Evolutionary conservation across 1,140 invertebrate genomes (phyloP).

Genomic region (Drosophila leontia): DNA sequence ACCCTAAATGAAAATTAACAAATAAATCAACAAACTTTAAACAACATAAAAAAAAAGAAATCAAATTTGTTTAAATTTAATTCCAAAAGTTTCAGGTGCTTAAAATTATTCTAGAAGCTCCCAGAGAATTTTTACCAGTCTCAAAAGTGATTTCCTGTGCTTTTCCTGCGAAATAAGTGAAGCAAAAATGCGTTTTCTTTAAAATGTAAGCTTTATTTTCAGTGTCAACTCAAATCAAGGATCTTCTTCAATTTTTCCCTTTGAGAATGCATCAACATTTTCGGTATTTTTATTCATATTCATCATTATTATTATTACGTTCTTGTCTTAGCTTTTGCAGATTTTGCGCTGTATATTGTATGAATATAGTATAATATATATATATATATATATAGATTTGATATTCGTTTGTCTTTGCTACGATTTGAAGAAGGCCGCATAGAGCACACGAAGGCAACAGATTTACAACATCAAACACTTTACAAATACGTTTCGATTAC

Average conservation of each 20-base stretch:
- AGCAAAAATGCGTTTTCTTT: background rate
- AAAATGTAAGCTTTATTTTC: slow-evolving; percentile 43
- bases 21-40: background rate
- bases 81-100: background rate
- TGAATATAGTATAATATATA: slow-evolving; percentile 46
- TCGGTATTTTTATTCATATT: slow-evolving; percentile 5
- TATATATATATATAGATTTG: slow-evolving; percentile 51
- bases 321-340: slow-evolving; percentile 12
- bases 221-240: slow-evolving; percentile 23
- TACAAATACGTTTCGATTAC: slow-evolving; percentile 52
- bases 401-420: slow-evolving; percentile 63
- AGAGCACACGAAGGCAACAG: slow-evolving; percentile 82
- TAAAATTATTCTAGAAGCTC: too few species aligned
- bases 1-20: background rate
- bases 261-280: slow-evolving; percentile 56
- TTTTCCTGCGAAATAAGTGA: too few species aligned
- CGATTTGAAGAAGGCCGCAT: slow-evolving; percentile 77
- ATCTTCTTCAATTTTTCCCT: background rate
- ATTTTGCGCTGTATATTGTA: slow-evolving; percentile 50
- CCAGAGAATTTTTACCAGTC: background rate
- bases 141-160: background rate
- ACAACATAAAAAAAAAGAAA: background rate
- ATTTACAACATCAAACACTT: slow-evolving; percentile 82
- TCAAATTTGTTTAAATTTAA: background rate
- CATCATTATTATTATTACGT: slow-evolving; percentile 20